Percentiles rank a stretch among this genome's conserved stretches.
phyloP scores from a whole-genome alignment of 2,888 invertebrate genomes.

The Drosophila paucipuncta region DNA sequence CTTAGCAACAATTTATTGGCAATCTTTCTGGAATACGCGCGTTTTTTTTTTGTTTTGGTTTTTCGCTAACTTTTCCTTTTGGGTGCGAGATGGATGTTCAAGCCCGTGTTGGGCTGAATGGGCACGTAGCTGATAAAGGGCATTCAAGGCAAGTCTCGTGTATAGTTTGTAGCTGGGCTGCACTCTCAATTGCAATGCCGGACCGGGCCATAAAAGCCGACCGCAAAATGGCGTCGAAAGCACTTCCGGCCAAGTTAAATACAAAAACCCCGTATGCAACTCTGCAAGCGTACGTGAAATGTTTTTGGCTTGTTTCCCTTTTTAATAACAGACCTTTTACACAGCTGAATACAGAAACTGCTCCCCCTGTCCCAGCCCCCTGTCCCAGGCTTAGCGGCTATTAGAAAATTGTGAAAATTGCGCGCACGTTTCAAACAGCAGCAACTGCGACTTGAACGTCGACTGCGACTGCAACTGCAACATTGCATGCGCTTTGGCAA shows the following conservation, averaged over 20 bases:
- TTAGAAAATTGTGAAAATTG: slow-evolving; percentile 81
- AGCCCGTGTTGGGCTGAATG: slow-evolving; percentile 62
- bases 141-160: slow-evolving; percentile 39
- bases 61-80: not conserved
- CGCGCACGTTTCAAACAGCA: slow-evolving; percentile 68
- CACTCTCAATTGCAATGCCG: slow-evolving; percentile 62
- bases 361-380: not conserved
- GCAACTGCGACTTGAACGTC: slow-evolving; percentile 9
- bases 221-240: slow-evolving; percentile 79
- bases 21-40: slow-evolving; percentile 56
- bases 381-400: slow-evolving; percentile 62
- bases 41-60: slow-evolving; percentile 9
- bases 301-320: slow-evolving; percentile 61
- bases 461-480: slow-evolving; percentile 6
- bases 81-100: slow-evolving; percentile 45
- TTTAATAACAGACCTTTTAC: slow-evolving; percentile 51
- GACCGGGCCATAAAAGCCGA: slow-evolving; percentile 55
- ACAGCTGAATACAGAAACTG: slow-evolving; percentile 6
- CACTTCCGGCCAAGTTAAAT: slow-evolving; percentile 67
- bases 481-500: slow-evolving; percentile 70
- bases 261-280: slow-evolving; percentile 52
- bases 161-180: slow-evolving; percentile 33
- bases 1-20: slow-evolving; percentile 75
- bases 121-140: slow-evolving; percentile 66
- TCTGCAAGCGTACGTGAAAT: slow-evolving; percentile 60